phyloP scores from a whole-genome alignment of 2,113 vertebrate species.

The Lophotis ruficrista region DNA sequence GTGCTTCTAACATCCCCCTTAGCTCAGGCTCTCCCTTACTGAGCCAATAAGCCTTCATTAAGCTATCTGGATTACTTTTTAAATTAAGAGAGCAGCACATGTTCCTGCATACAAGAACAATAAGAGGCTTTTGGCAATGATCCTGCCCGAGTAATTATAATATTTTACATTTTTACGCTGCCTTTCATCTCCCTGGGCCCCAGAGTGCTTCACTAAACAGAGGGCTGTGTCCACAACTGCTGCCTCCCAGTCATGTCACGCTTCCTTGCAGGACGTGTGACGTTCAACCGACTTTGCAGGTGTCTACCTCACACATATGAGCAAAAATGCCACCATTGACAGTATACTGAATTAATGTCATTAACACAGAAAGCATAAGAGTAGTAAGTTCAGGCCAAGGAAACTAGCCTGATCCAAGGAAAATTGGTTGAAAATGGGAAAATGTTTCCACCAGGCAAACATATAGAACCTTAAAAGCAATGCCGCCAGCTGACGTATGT shows the following conservation, averaged over 20 bases:
- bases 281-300: accelerated
- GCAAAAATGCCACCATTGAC: background rate
- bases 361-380: background rate
- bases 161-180: background rate
- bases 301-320: background rate
- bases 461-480: background rate
- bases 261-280: accelerated
- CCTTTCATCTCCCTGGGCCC: background rate
- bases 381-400: background rate
- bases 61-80: constrained; percentile 5
- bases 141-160: background rate
- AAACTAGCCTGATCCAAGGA: background rate
- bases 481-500: background rate
- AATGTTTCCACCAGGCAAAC: background rate
- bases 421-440: background rate
- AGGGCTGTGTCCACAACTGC: background rate
- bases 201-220: background rate
- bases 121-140: constrained; percentile 2
- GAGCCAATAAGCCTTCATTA: constrained; percentile 13
- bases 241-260: background rate
- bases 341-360: background rate
- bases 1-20: background rate
- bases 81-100: background rate
- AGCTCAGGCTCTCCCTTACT: background rate
- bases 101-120: background rate